These are phyloP conservation scores for Hypocryptadius cinnamomeus DNA, from an alignment of 2,113 vertebrate genomes.

Conservation along the genomic window DNA sequence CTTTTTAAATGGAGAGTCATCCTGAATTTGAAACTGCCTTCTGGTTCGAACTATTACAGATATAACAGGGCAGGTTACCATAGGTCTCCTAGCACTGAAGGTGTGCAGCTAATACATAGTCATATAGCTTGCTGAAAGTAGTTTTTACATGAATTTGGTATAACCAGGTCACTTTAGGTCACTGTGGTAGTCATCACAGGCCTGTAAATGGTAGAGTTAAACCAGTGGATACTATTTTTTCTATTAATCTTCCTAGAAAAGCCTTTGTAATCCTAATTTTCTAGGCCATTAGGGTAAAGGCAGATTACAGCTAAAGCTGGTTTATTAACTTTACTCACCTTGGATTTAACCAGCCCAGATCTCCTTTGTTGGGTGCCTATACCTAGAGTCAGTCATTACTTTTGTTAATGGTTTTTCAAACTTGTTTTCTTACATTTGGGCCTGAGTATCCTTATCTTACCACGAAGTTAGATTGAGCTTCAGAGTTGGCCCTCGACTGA, in stretches of 20 bases:
- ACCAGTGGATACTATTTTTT: conserved; percentile 16
- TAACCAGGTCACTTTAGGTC: background rate
- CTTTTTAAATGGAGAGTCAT: background rate
- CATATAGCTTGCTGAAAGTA: background rate
- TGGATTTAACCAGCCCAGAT: background rate
- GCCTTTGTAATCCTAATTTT: conserved; percentile 42
- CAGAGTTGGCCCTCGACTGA: background rate
- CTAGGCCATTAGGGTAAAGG: conserved; percentile 24
- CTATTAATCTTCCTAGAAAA: conserved; percentile 41
- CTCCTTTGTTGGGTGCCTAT: background rate
- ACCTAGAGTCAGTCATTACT: background rate
- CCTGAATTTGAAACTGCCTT: background rate
- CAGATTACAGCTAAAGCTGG: conserved; percentile 40
- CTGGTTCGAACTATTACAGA: background rate
- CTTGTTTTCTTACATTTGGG: background rate
- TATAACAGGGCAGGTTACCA: background rate
- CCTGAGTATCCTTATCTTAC: background rate
- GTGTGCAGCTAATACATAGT: background rate
- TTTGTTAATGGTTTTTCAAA: background rate
- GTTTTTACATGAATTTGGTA: background rate
- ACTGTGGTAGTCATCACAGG: background rate
- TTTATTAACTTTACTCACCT: conserved; percentile 9
- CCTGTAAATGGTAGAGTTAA: background rate
- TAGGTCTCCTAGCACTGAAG: background rate
- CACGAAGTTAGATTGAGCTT: background rate